Percentiles rank a stretch among this genome's conserved stretches.
phyloP scores from a whole-genome alignment of 1,140 invertebrate species.

The Bicyclus anynana region DNA sequence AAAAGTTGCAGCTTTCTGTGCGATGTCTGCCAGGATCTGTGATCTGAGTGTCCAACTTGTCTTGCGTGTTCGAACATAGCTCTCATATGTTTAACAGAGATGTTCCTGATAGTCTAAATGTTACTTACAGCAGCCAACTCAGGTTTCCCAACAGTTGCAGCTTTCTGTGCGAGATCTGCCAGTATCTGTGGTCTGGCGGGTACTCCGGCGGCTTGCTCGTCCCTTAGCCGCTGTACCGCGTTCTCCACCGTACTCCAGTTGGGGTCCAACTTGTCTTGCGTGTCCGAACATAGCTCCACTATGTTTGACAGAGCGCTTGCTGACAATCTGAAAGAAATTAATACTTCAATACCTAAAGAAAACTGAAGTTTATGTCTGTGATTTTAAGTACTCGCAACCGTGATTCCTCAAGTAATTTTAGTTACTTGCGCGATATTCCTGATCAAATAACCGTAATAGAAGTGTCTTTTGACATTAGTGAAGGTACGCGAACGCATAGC shows the following conservation, averaged over 20 bases:
- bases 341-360: too few relatives aligned
- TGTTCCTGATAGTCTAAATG: not conserved
- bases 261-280: conserved; percentile 30
- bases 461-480: too few relatives aligned
- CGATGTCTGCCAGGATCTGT: too few relatives aligned
- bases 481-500: too few relatives aligned
- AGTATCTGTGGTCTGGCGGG: conserved; percentile 36
- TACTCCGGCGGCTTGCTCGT: conserved; percentile 38
- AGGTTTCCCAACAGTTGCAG: conserved; percentile 39
- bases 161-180: conserved; percentile 31
- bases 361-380: not conserved
- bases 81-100: too few relatives aligned
- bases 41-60: too few relatives aligned
- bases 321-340: conserved; percentile 41
- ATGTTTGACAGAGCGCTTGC: conserved; percentile 49
- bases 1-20: conserved; percentile 31
- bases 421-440: too few relatives aligned
- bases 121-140: conserved; percentile 31
- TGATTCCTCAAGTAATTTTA: too few relatives aligned
- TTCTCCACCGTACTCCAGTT: conserved; percentile 35
- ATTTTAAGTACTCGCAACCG: too few relatives aligned
- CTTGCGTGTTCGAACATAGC: too few relatives aligned
- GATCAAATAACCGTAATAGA: too few relatives aligned
- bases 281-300: conserved; percentile 48
- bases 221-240: conserved; percentile 35